Percentiles rank a stretch among this genome's conserved stretches.
These are phyloP conservation scores for Eupristina koningsbergeri DNA, from an alignment of 1,140 invertebrate species.

Conservation along the genomic window DNA sequence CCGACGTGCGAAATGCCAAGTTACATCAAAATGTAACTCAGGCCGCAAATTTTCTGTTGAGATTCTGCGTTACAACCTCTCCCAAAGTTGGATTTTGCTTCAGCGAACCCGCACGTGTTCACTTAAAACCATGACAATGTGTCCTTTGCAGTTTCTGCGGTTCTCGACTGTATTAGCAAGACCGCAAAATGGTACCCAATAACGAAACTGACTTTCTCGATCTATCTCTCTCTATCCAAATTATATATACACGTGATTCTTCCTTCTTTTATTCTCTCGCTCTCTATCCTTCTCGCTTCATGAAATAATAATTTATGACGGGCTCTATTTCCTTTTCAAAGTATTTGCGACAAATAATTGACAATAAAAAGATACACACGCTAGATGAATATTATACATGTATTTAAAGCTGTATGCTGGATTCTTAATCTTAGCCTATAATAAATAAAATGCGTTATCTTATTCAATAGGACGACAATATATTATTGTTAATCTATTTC, in stretches of 20 bases:
- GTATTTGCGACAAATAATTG: not conserved
- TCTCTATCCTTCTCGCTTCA: not conserved
- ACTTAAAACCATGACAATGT: slow-evolving; percentile 33
- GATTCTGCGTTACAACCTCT: not conserved
- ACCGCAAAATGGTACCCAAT: slow-evolving; percentile 36
- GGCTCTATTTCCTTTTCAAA: not conserved
- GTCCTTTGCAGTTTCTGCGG: slow-evolving; percentile 29
- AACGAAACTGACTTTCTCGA: not conserved
- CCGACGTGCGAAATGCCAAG: not conserved
- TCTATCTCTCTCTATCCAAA: no score
- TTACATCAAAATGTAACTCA: not conserved
- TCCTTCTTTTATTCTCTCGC: not conserved
- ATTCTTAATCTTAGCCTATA: no score
- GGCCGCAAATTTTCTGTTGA: slow-evolving; percentile 2
- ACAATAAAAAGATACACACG: not conserved
- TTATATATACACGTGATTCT: not conserved
- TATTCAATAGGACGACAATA: no score
- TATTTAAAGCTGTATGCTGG: no score
- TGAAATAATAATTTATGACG: not conserved
- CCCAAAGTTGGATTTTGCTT: slow-evolving; percentile 11
- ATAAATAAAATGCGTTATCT: no score
- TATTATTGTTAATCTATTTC: no score
- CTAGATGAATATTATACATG: not conserved
- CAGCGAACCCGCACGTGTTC: slow-evolving; percentile 9
- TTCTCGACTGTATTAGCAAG: slow-evolving; percentile 20